Conservation (phyloP, 1,140 invertebrate genomes). For the Brachionus angularis region DNA sequence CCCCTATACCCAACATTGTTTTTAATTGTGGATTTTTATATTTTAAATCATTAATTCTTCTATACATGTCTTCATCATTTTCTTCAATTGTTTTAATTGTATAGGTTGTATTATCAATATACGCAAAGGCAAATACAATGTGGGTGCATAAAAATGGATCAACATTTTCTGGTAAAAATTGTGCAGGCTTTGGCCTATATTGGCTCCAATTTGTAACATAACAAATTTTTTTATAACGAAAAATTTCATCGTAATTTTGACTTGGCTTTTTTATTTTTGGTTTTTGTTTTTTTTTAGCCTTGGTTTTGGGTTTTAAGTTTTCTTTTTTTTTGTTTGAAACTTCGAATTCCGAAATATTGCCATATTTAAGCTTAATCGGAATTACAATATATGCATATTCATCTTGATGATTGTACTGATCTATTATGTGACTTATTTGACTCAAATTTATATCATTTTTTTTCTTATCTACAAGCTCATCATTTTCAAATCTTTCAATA, state of each 20-base stretch:
- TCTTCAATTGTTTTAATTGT: conserved; percentile 74
- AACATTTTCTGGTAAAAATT: conserved; percentile 80
- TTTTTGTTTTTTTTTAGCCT: conserved; percentile 17
- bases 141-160: conserved; percentile 81
- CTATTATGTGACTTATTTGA: no score
- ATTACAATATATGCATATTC: conserved; percentile 38
- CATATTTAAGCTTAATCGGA: conserved; percentile 18
- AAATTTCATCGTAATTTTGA: conserved; percentile 11
- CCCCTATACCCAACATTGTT: conserved; percentile 84
- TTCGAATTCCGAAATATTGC: no score
- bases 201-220: conserved; percentile 90
- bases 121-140: conserved; percentile 85
- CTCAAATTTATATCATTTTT: no score
- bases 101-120: conserved; percentile 64
- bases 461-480: no score
- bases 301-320: not conserved
- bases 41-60: conserved; percentile 74
- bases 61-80: conserved; percentile 71
- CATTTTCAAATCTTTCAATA: no score
- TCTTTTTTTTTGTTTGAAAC: conserved; percentile 4
- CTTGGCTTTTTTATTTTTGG: conserved; percentile 8
- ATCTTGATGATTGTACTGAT: no score
- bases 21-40: conserved; percentile 87
- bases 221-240: conserved; percentile 63
- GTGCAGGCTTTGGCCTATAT: conserved; percentile 76